These are phyloP conservation scores for Triops longicaudatus DNA, from an alignment of 1,140 invertebrate species.

Conservation along the genomic window DNA sequence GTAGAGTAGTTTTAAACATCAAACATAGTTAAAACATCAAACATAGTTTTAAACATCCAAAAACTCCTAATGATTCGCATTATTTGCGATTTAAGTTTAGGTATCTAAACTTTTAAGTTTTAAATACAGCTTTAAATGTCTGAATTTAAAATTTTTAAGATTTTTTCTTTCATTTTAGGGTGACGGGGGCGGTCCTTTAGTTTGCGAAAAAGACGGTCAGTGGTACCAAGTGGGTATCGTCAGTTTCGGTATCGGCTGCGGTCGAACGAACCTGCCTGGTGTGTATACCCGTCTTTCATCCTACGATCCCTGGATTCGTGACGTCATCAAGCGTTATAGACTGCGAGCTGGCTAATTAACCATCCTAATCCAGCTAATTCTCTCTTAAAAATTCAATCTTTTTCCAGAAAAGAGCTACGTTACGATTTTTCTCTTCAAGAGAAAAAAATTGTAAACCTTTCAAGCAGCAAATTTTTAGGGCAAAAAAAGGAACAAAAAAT, in stretches of 20 bases:
- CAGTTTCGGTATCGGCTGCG: constrained; percentile 57
- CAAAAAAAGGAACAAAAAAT: not conserved
- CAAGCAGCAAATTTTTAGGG: not conserved
- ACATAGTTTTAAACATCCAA: too few relatives aligned
- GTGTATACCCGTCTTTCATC: constrained; percentile 51
- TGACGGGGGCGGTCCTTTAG: constrained; percentile 58
- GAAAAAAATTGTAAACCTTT: not conserved
- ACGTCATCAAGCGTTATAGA: constrained; percentile 27
- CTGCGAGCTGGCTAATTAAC: constrained; percentile 20
- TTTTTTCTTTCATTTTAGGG: constrained; percentile 43
- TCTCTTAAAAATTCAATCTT: not conserved
- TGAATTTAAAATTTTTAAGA: not conserved
- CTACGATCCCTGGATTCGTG: constrained; percentile 40
- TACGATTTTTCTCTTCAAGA: not conserved
- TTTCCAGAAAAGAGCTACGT: not conserved
- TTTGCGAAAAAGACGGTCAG: constrained; percentile 47
- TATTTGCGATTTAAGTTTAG: too few relatives aligned
- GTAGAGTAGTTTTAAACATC: too few relatives aligned
- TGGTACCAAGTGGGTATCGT: constrained; percentile 52
- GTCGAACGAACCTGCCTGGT: constrained; percentile 47
- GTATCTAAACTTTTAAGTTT: too few relatives aligned
- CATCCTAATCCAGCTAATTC: not conserved
- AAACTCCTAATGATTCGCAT: too few relatives aligned
- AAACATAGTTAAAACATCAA: too few relatives aligned
- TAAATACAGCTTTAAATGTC: too few relatives aligned